phyloP scores from a whole-genome alignment of 2,797 vertebrate genomes.

The Catharus ustulatus region DNA sequence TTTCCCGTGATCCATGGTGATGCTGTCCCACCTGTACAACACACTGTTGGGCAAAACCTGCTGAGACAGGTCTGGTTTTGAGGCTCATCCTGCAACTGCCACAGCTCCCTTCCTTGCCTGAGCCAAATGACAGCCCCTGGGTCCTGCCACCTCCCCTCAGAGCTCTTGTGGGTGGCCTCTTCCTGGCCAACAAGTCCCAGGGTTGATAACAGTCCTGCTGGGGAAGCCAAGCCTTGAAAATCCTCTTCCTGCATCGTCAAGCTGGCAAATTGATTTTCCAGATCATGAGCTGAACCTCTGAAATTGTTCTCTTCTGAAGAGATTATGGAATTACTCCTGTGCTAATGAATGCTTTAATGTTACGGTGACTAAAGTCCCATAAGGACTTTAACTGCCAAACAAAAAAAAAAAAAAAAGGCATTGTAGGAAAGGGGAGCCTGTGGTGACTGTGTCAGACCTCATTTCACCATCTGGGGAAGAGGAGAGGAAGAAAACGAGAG shows the following conservation, averaged over 20 bases:
- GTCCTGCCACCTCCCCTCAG: background rate
- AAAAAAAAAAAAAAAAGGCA: background rate
- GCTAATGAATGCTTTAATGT: conserved; percentile 56
- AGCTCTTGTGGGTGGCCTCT: background rate
- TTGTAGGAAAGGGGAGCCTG: background rate
- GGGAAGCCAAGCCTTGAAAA: conserved; percentile 8
- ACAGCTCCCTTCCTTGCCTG: background rate
- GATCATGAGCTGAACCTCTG: conserved; percentile 24
- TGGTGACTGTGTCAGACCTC: background rate
- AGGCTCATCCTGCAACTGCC: background rate
- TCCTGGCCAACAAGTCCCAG: background rate
- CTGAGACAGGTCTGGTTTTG: background rate
- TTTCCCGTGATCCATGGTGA: background rate
- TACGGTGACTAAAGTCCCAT: background rate
- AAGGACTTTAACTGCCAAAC: background rate
- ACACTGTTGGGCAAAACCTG: background rate
- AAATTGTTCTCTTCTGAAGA: conserved; percentile 47
- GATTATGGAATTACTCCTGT: conserved; percentile 64
- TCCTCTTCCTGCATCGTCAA: background rate
- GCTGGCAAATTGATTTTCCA: conserved; percentile 63
- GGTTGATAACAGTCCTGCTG: background rate
- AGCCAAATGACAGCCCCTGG: accelerated
- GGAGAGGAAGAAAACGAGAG: background rate
- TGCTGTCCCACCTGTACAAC: background rate
- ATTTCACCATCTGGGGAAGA: background rate